A percentile compares a stretch with the other conserved stretches of the same genome.
These are phyloP conservation scores for Oncorhynchus gorbuscha DNA, from an alignment of 2,113 vertebrate genomes.

Conservation along the genomic window DNA sequence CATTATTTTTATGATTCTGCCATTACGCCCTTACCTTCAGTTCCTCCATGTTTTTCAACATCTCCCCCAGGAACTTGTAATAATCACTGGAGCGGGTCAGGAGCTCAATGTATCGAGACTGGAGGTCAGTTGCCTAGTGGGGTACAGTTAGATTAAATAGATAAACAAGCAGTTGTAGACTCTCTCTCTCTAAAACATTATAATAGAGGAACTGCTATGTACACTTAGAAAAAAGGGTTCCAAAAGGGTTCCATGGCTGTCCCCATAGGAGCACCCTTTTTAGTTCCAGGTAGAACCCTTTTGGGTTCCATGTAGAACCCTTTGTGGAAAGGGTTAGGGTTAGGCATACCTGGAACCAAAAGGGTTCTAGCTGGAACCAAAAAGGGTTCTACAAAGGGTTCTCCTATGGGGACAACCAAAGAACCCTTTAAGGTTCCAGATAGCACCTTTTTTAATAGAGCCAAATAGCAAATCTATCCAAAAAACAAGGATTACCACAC, in stretches of 20 bases:
- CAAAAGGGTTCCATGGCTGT: too few species aligned
- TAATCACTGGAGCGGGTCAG: slow-evolving; percentile 92
- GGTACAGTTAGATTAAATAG: slow-evolving; percentile 8
- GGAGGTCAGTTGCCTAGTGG: slow-evolving; percentile 81
- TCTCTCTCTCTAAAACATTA: too few species aligned
- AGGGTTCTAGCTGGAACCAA: too few species aligned
- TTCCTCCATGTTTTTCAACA: slow-evolving; percentile 93
- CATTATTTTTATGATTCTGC: background rate
- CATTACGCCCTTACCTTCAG: slow-evolving; percentile 80
- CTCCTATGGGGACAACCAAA: too few species aligned
- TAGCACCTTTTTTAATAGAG: background rate
- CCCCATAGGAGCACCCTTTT: too few species aligned
- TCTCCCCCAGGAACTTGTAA: slow-evolving; percentile 89
- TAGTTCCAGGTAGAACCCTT: too few species aligned
- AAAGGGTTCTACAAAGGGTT: too few species aligned
- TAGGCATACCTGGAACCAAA: too few species aligned
- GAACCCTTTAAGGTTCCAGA: background rate
- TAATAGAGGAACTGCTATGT: too few species aligned
- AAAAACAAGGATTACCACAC: background rate
- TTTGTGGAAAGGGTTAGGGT: too few species aligned
- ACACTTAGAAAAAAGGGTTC: background rate
- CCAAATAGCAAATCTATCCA: background rate
- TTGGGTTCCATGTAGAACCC: too few species aligned
- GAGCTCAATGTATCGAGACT: slow-evolving; percentile 89
- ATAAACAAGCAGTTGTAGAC: slow-evolving; percentile 13